phyloP scores from a whole-genome alignment of 2,888 invertebrate genomes.

The Euspilapteryx auroguttella region DNA sequence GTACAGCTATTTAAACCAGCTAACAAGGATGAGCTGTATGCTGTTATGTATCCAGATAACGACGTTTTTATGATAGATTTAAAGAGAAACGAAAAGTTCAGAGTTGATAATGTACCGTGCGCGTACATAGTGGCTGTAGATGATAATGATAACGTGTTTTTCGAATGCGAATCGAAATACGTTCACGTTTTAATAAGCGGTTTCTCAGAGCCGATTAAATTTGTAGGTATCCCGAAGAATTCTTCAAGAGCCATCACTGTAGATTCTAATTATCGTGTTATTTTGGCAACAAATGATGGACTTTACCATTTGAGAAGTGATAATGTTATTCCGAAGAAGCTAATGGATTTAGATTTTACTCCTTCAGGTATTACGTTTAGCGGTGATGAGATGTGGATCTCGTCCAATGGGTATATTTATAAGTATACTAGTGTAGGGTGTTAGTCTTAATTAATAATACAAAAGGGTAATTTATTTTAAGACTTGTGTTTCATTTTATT shows the following conservation, averaged over 20 bases:
- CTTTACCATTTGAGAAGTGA: constrained; percentile 30
- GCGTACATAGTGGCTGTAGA: constrained; percentile 44
- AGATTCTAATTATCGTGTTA: constrained; percentile 19
- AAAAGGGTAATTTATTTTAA: neutral
- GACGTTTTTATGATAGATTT: constrained; percentile 30
- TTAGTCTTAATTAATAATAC: neutral
- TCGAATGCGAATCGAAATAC: constrained; percentile 48
- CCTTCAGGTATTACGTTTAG: constrained; percentile 34
- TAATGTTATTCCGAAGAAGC: constrained; percentile 35
- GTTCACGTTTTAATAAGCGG: constrained; percentile 39
- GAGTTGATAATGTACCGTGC: constrained; percentile 31
- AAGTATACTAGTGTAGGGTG: constrained; percentile 23
- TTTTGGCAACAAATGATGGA: constrained; percentile 42
- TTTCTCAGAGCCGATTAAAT: constrained; percentile 42
- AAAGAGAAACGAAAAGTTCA: constrained; percentile 27
- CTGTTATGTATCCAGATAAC: constrained; percentile 36
- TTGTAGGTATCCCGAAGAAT: constrained; percentile 37
- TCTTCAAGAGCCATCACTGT: constrained; percentile 32
- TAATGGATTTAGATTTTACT: constrained; percentile 38
- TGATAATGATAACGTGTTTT: constrained; percentile 30
- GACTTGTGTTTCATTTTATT: neutral
- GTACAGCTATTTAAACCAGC: constrained; percentile 35
- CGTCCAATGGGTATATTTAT: constrained; percentile 35
- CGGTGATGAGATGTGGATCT: constrained; percentile 23
- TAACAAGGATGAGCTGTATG: constrained; percentile 27